A percentile compares a stretch with the other conserved stretches of the same genome.
phyloP scores from a whole-genome alignment of 1,140 invertebrate genomes.

The Caenorhabditis brenneri region DNA sequence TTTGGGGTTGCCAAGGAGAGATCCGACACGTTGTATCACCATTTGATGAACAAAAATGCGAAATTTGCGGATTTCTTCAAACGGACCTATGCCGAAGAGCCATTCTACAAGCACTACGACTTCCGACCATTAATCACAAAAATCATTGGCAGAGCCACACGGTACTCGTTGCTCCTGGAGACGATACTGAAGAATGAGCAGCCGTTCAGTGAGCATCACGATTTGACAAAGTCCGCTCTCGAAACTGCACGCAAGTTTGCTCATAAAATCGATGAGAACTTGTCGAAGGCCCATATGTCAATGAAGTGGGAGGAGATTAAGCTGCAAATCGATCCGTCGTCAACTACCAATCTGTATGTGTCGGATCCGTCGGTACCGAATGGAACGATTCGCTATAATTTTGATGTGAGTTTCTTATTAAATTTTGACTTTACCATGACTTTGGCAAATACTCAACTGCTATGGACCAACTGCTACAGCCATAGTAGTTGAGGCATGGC shows the following conservation, averaged over 20 bases:
- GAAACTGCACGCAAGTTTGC: slow-evolving; percentile 35
- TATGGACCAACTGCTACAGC: too few relatives aligned
- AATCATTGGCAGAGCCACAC: slow-evolving; percentile 39
- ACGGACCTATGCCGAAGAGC: neutral
- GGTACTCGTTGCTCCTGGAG: slow-evolving; percentile 44
- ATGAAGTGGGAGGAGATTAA: slow-evolving; percentile 49
- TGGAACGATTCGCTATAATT: neutral
- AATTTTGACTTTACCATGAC: neutral
- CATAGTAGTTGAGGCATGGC: too few relatives aligned
- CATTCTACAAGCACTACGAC: slow-evolving; percentile 42
- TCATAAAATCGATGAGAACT: slow-evolving; percentile 37
- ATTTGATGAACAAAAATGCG: slow-evolving; percentile 41
- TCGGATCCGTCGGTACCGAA: slow-evolving; percentile 8
- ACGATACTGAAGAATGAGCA: slow-evolving; percentile 48
- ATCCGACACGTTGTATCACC: neutral
- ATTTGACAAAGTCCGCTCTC: slow-evolving; percentile 35
- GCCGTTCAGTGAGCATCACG: slow-evolving; percentile 25
- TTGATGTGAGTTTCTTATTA: slow-evolving; percentile 12
- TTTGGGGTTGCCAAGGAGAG: slow-evolving; percentile 47
- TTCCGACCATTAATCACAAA: slow-evolving; percentile 35
- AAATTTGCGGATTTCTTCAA: slow-evolving; percentile 44
- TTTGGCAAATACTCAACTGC: too few relatives aligned
- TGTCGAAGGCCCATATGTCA: slow-evolving; percentile 38
- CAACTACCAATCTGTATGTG: slow-evolving; percentile 11
- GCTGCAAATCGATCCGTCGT: slow-evolving; percentile 28